These are phyloP conservation scores for Xenus cinereus DNA, from an alignment of 2,113 vertebrate species.

Conservation along the genomic window DNA sequence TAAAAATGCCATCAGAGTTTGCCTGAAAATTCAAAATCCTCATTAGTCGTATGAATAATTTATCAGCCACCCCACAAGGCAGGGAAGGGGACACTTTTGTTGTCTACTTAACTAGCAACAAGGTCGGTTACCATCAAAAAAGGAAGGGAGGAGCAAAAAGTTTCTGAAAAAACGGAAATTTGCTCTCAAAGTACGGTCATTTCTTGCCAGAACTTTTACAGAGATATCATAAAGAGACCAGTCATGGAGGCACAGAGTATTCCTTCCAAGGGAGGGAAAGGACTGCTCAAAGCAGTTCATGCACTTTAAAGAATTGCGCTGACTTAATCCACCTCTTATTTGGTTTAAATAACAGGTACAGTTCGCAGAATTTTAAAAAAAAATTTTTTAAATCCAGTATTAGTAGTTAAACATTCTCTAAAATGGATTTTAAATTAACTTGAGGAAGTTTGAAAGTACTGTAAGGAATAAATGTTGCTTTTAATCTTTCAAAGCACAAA, in stretches of 20 bases:
- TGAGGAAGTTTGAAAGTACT: conserved; percentile 36
- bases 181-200: not conserved
- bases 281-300: conserved; percentile 25
- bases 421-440: conserved; percentile 37
- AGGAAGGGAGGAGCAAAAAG: not conserved
- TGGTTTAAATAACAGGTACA: not conserved
- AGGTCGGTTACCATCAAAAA: conserved; percentile 22
- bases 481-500: conserved; percentile 60
- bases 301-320: conserved; percentile 7
- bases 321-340: conserved; percentile 28
- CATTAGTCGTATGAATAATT: conserved; percentile 69
- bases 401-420: not conserved
- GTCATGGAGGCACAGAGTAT: not conserved
- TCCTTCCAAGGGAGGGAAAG: not conserved
- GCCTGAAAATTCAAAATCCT: conserved; percentile 62
- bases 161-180: not conserved
- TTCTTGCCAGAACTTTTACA: conserved; percentile 32
- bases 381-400: not conserved
- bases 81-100: conserved; percentile 56
- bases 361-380: not conserved
- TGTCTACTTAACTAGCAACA: conserved; percentile 13
- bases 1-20: conserved; percentile 48
- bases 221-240: conserved; percentile 36
- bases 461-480: conserved; percentile 41
- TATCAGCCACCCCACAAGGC: conserved; percentile 51